These are phyloP conservation scores for Enteromius argenteus DNA, from an alignment of 2,797 vertebrate genomes.

Conservation along the genomic window DNA sequence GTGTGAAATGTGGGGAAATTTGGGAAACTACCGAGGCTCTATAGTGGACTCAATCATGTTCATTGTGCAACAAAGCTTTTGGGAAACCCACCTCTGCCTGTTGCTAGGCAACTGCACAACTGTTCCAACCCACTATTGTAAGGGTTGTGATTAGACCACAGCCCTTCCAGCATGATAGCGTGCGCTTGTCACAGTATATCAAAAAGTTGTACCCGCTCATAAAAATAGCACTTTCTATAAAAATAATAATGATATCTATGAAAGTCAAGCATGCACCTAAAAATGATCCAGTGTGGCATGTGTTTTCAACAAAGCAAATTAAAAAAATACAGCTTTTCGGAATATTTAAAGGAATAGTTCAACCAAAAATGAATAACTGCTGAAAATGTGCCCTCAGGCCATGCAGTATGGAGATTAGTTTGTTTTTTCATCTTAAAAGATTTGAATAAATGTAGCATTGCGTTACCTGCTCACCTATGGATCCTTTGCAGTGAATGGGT, in stretches of 20 bases:
- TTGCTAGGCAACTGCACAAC: slow-evolving; percentile 48
- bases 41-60: slow-evolving; percentile 11
- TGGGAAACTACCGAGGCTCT: slow-evolving; percentile 6
- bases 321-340: not conserved
- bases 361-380: not conserved
- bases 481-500: not conserved
- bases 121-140: slow-evolving; percentile 20
- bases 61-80: slow-evolving; percentile 20
- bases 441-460: not conserved
- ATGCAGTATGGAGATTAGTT: not conserved
- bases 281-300: not conserved
- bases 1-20: slow-evolving; percentile 10
- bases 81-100: slow-evolving; percentile 41
- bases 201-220: slow-evolving; percentile 29
- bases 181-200: not conserved
- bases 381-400: not conserved
- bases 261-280: slow-evolving; percentile 1
- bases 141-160: slow-evolving; percentile 26
- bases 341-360: not conserved
- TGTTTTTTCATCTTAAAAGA: not conserved
- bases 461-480: not conserved
- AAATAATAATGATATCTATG: slow-evolving; percentile 3
- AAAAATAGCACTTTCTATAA: slow-evolving; percentile 17
- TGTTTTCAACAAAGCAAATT: not conserved
- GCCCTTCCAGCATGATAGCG: slow-evolving; percentile 14